Percentiles rank a stretch among this genome's conserved stretches.
Evolutionary conservation across 1,140 invertebrate species (phyloP).

Genomic region (Trigoniulus corallinus): DNA sequence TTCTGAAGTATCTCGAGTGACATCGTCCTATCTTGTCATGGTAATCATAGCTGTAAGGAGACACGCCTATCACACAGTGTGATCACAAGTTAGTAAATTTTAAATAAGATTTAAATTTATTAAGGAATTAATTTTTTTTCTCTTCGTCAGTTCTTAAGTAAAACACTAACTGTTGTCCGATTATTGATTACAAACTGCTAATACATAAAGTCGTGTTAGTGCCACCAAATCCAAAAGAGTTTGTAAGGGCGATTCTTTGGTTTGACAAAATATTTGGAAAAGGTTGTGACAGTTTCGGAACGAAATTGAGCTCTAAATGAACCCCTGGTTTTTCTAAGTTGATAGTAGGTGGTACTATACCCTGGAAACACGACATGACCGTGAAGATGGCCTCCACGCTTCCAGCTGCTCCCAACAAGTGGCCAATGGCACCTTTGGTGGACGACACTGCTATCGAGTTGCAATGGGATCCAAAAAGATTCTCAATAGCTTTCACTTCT

Average conservation of each 20-base stretch:
- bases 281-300: slow-evolving; percentile 36
- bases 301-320: slow-evolving; percentile 47
- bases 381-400: slow-evolving; percentile 81
- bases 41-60: too few species aligned
- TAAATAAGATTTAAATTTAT: too few species aligned
- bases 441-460: slow-evolving; percentile 57
- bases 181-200: slow-evolving; percentile 9
- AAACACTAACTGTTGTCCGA: too few species aligned
- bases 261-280: slow-evolving; percentile 32
- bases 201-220: slow-evolving; percentile 86
- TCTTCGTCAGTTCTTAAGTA: too few species aligned
- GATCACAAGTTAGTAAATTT: too few species aligned
- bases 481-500: slow-evolving; percentile 69
- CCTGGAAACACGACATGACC: slow-evolving; percentile 53
- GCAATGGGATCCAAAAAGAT: slow-evolving; percentile 31
- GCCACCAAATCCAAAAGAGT: slow-evolving; percentile 98
- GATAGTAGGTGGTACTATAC: slow-evolving; percentile 70
- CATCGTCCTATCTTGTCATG: too few species aligned
- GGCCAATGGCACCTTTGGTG: slow-evolving; percentile 88
- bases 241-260: slow-evolving; percentile 69
- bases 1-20: too few species aligned
- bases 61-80: too few species aligned
- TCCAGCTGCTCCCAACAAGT: slow-evolving; percentile 87
- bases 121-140: too few species aligned
- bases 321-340: slow-evolving; percentile 54